Evolutionary conservation across 1,140 invertebrate species (phyloP).

Genomic region (Hypsibius dujardini): DNA sequence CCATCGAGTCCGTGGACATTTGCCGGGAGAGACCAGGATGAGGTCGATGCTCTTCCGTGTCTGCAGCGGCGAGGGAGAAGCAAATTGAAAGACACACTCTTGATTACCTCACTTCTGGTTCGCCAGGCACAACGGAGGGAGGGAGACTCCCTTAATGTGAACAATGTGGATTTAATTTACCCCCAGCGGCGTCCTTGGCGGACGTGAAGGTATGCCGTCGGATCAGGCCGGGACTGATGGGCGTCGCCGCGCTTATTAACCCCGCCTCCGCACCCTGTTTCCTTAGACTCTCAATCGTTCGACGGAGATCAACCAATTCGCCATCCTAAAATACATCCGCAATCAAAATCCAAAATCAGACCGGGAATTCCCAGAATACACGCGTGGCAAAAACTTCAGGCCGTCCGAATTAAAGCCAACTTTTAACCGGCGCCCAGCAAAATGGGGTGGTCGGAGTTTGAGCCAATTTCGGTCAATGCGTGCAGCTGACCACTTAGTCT

Average conservation of each 20-base stretch:
- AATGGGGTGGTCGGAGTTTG: no score
- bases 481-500: no score
- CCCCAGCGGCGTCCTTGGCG: slow-evolving; percentile 26
- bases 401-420: no score
- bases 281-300: slow-evolving; percentile 71
- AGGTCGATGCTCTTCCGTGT: background rate
- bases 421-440: no score
- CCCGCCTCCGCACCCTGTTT: slow-evolving; percentile 75
- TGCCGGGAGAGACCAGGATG: slow-evolving; percentile 45
- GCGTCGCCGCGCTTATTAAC: slow-evolving; percentile 37
- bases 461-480: no score
- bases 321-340: slow-evolving; percentile 48
- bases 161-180: background rate
- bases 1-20: slow-evolving; percentile 70
- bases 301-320: slow-evolving; percentile 67
- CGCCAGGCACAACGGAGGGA: background rate
- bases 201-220: slow-evolving; percentile 34
- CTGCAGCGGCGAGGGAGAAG: slow-evolving; percentile 1
- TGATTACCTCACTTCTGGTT: background rate
- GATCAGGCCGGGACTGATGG: slow-evolving; percentile 25
- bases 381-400: no score
- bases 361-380: no score
- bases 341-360: background rate
- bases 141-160: background rate
- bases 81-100: background rate